phyloP scores from a whole-genome alignment of 2,888 invertebrate genomes.

The Erebia epiphron region DNA sequence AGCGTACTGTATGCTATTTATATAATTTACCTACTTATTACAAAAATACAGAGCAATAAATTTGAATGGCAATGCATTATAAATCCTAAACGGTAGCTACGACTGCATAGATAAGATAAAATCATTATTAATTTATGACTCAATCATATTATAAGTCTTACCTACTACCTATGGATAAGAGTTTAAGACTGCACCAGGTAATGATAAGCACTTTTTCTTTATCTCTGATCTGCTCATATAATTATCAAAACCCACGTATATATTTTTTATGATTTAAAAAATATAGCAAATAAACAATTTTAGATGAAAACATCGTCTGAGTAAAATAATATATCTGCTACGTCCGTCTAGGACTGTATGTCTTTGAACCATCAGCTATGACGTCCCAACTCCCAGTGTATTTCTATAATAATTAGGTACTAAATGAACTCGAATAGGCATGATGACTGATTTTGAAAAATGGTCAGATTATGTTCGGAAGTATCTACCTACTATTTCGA shows the following conservation, averaged over 20 bases:
- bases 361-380: not conserved
- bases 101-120: slow-evolving; percentile 6
- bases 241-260: not conserved
- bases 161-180: too few relatives aligned
- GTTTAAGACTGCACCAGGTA: not conserved
- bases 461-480: too few relatives aligned
- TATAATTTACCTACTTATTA: not conserved
- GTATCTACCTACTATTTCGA: too few relatives aligned
- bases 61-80: slow-evolving; percentile 5
- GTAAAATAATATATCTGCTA: not conserved
- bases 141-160: not conserved
- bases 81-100: not conserved
- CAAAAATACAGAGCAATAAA: not conserved
- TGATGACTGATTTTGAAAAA: too few relatives aligned
- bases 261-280: not conserved
- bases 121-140: not conserved
- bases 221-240: not conserved
- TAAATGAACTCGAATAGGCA: too few relatives aligned
- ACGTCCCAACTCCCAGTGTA: not conserved
- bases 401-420: not conserved
- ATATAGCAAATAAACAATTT: not conserved
- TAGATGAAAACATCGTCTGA: not conserved
- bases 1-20: not conserved
- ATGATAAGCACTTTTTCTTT: not conserved
- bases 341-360: not conserved